Evolutionary conservation across 1,140 invertebrate genomes (phyloP).

Genomic region (Drosophila sulfurigaster): DNA sequence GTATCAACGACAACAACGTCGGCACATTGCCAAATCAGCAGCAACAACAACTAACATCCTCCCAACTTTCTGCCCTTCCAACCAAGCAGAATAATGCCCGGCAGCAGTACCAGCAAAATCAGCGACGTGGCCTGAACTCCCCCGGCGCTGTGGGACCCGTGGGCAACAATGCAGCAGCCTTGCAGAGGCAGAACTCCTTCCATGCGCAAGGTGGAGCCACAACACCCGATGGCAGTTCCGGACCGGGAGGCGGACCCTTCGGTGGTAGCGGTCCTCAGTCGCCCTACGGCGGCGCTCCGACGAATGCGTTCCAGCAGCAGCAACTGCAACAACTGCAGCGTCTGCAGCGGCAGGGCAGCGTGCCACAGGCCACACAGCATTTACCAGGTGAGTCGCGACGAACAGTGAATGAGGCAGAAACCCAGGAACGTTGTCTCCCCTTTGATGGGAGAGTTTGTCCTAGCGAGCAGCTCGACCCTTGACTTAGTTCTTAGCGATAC

Average conservation of each 20-base stretch:
- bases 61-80: conserved; percentile 1
- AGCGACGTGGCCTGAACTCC: conserved; percentile 86
- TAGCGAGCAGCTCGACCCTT: not conserved
- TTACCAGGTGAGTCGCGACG: conserved; percentile 87
- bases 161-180: conserved; percentile 42
- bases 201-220: conserved; percentile 75
- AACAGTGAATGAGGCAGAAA: not conserved
- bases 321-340: conserved; percentile 85
- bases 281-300: conserved; percentile 82
- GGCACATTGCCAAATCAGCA: not conserved
- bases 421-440: not conserved
- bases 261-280: conserved; percentile 84
- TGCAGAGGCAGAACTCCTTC: conserved; percentile 83
- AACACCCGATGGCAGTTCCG: conserved; percentile 74
- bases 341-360: conserved; percentile 88
- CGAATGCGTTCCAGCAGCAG: conserved; percentile 75
- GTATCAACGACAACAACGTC: conserved; percentile 33
- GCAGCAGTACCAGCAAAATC: conserved; percentile 73
- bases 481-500: not conserved
- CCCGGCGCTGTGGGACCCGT: conserved; percentile 84
- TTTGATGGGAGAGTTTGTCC: not conserved
- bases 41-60: conserved; percentile 40
- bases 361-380: conserved; percentile 88
- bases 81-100: conserved; percentile 70
- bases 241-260: conserved; percentile 36